Evolutionary conservation across 2,888 invertebrate genomes (phyloP), one percentile per base, ranked within the genome.

Genomic region (Pyrocoelia pectoralis): DNA sequence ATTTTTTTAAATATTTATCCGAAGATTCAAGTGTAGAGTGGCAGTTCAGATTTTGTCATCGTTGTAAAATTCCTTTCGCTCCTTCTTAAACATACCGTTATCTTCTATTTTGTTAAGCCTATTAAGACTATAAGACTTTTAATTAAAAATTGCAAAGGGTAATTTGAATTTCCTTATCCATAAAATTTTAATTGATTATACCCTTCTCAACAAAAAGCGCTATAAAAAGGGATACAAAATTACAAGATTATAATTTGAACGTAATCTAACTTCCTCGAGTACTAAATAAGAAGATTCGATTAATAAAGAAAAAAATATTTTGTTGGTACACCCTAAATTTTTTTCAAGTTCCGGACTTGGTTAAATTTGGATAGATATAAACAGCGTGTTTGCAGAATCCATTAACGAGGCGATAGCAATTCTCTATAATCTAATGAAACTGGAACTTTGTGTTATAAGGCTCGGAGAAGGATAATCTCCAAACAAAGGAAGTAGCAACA

Each of bases 401-500:
- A 41, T n/a, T 41, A 38, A 38, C 8, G n/a, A 38, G n/a, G 14
- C 14, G 14, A 38, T 43, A 5, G 17, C 46, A 1, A 46, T 15
- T 17, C 17, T 46, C 17, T 10, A 18, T 41, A 57, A 57, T 40
- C 58, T 52, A 58, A 57, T 51, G 57, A 15, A 46, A 66, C 59
- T 59, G 54, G 61, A 68, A 66, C 64, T 67, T 66, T 61, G 24
- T 14, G 57, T 59, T 64, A 61, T 64, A 56, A 54, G 52, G 60
- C 59, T 66, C 43, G 46, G 53, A 43, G 48, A 9, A 53, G 53
- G 51, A 68, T 68, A 69, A 69, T 66, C 69, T 64, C 4, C 60
- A 24, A 65, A 65, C 66, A 70, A 67, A 68, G 66, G 64, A 71
- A 70, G 68, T 65, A 67, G 66, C 57, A 67, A 65, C 60, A 67